Percentiles rank a stretch among this genome's conserved stretches.
phyloP scores from a whole-genome alignment of 2,113 vertebrate genomes.

The Eubucco bourcierii region DNA sequence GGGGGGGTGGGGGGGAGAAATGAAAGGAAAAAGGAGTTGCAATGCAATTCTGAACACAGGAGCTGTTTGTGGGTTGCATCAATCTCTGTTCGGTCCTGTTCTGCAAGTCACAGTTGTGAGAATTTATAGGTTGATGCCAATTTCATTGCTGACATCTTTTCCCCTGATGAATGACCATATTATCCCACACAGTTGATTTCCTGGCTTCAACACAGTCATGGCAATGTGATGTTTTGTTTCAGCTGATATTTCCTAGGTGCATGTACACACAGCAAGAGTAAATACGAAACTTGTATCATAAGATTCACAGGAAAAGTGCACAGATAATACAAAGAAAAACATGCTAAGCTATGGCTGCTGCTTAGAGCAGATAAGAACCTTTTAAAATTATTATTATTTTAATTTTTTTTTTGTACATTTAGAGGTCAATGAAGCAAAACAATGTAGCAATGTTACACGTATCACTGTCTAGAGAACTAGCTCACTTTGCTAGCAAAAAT shows the following conservation, averaged over 20 bases:
- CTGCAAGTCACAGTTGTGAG: background rate
- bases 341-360: background rate
- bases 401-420: background rate
- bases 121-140: background rate
- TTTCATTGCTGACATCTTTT: background rate
- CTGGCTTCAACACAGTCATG: background rate
- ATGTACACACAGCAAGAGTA: background rate
- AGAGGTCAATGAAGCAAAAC: background rate
- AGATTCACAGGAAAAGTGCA: background rate
- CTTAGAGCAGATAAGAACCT: background rate
- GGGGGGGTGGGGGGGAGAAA: too few species aligned
- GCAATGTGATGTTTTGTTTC: background rate
- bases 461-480: background rate
- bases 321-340: background rate
- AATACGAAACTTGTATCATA: background rate
- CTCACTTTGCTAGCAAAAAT: background rate
- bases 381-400: background rate
- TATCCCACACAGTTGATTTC: background rate
- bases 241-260: background rate
- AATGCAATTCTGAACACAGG: background rate
- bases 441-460: background rate
- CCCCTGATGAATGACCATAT: background rate
- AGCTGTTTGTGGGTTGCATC: background rate
- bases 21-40: background rate
- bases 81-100: background rate